Evolutionary conservation across 2,888 invertebrate genomes (phyloP).

Genomic region (Apodemia zela): DNA sequence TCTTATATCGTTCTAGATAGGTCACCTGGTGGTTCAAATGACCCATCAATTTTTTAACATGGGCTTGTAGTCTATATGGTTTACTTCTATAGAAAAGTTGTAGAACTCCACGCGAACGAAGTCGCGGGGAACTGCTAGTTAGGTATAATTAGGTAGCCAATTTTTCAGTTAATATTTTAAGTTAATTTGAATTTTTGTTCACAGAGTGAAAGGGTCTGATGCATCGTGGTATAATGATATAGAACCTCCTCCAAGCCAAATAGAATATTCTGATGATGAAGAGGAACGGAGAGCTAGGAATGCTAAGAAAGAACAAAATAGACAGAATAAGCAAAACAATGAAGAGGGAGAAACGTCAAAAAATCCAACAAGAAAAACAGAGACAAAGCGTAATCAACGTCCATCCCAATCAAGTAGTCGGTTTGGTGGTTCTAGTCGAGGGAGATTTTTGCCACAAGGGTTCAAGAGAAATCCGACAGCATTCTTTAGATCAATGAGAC

Average conservation of each 20-base stretch:
- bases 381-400: conserved; percentile 56
- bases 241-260: conserved; percentile 87
- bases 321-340: conserved; percentile 36
- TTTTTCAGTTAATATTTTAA: not conserved
- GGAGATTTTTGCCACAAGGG: conserved; percentile 54
- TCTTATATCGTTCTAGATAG: too few relatives aligned
- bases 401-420: conserved; percentile 67
- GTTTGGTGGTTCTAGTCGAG: conserved; percentile 61
- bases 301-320: conserved; percentile 52
- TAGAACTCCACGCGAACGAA: too few relatives aligned
- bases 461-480: conserved; percentile 46
- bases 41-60: too few relatives aligned
- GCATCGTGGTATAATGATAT: conserved; percentile 92
- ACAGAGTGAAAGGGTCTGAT: conserved; percentile 90
- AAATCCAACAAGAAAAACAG: conserved; percentile 42
- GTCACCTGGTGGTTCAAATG: too few relatives aligned
- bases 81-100: too few relatives aligned
- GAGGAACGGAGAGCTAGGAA: conserved; percentile 82
- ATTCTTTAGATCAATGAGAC: conserved; percentile 44
- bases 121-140: too few relatives aligned
- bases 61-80: too few relatives aligned
- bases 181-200: not conserved
- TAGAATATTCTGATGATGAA: conserved; percentile 95
- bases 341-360: conserved; percentile 54
- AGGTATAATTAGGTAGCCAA: too few relatives aligned